Percentiles rank a stretch among this genome's conserved stretches.
phyloP scores from a whole-genome alignment of 23 tunicate genomes.

The Halocynthia aurantium region DNA sequence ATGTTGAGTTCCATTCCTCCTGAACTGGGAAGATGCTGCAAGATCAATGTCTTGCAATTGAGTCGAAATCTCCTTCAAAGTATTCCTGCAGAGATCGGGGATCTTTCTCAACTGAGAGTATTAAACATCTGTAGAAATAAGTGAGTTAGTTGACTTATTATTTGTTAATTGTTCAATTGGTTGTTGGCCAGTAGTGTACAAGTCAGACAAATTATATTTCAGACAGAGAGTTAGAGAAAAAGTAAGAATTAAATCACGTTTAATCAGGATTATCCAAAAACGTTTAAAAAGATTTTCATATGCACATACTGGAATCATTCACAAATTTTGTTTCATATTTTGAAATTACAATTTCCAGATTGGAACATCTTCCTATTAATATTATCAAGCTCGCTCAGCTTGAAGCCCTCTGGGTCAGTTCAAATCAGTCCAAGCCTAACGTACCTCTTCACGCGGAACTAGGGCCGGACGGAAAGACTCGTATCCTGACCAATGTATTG shows the following conservation, averaged over 20 bases:
- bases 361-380: slow-evolving; percentile 63
- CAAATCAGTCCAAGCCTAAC: slow-evolving; percentile 89
- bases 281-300: too few species aligned
- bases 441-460: slow-evolving; percentile 66
- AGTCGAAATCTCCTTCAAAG: slow-evolving; percentile 57
- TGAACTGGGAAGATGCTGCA: slow-evolving; percentile 59
- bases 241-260: too few species aligned
- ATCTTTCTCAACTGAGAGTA: slow-evolving; percentile 65
- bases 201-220: too few species aligned
- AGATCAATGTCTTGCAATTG: slow-evolving; percentile 57
- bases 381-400: slow-evolving; percentile 41
- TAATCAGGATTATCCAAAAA: too few species aligned
- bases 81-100: slow-evolving; percentile 71
- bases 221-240: too few species aligned
- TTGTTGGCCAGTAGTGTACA: too few species aligned
- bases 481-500: slow-evolving; percentile 62
- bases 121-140: slow-evolving; percentile 75
- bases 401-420: slow-evolving; percentile 82
- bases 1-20: slow-evolving; percentile 33
- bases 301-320: too few species aligned
- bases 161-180: too few species aligned
- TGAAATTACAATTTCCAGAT: slow-evolving; percentile 21
- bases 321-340: not conserved
- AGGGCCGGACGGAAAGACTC: slow-evolving; percentile 21
- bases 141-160: slow-evolving; percentile 27